Evolutionary conservation across 1,140 invertebrate genomes (phyloP).

Genomic region (Uloborus diversus): DNA sequence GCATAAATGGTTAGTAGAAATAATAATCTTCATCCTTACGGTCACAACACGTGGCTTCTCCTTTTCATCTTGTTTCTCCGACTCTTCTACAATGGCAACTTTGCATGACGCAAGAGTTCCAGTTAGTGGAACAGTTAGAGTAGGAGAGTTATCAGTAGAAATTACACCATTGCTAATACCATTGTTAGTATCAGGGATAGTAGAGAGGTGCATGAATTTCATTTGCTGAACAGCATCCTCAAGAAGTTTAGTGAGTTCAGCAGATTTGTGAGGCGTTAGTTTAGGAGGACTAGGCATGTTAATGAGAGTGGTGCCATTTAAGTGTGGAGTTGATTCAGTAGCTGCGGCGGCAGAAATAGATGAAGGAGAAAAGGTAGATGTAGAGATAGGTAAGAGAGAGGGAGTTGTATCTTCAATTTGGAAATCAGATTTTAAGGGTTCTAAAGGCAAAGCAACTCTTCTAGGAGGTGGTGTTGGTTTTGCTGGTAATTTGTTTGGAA

Average conservation of each 20-base stretch:
- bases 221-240: constrained; percentile 49
- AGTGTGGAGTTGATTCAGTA: neutral
- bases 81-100: neutral
- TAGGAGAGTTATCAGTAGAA: neutral
- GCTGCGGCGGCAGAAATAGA: neutral
- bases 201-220: constrained; percentile 46
- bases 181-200: constrained; percentile 39
- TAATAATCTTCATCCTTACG: constrained; percentile 29
- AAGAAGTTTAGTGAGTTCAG: constrained; percentile 46
- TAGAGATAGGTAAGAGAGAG: neutral
- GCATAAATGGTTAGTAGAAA: too few relatives aligned
- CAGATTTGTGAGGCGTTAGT: constrained; percentile 42
- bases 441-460: neutral
- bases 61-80: neutral
- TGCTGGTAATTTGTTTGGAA: neutral
- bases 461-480: constrained; percentile 33
- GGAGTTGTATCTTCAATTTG: constrained; percentile 7
- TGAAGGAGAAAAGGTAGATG: neutral
- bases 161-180: neutral
- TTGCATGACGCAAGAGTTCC: neutral
- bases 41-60: constrained; percentile 33
- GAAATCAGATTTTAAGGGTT: constrained; percentile 11
- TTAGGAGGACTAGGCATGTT: constrained; percentile 4
- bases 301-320: neutral
- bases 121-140: neutral